Evolutionary conservation across 2,797 vertebrate genomes (phyloP).

Genomic region (Emydoidea blandingii): DNA sequence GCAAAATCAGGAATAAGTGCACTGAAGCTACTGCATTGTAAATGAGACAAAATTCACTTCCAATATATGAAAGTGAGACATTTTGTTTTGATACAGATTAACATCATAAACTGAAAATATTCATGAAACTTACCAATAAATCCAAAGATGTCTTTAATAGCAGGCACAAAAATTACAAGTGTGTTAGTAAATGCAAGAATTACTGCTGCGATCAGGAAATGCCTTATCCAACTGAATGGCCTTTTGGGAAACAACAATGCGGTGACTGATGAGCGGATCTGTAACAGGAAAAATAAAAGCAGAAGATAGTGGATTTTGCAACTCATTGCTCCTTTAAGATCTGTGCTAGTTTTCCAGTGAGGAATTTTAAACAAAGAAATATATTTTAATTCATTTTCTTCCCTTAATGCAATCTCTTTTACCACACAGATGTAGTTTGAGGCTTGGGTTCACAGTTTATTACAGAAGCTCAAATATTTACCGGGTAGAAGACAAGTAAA

Average conservation of each 20-base stretch:
- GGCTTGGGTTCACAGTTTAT: constrained; percentile 22
- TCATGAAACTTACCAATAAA: constrained; percentile 92
- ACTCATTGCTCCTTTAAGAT: not conserved
- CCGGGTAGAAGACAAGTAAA: constrained; percentile 43
- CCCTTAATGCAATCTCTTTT: not conserved
- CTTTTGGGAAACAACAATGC: constrained; percentile 89
- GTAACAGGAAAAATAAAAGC: constrained; percentile 50
- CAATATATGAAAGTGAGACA: not conserved
- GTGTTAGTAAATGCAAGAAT: constrained; percentile 91
- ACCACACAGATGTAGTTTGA: constrained; percentile 6
- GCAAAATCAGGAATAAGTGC: not conserved
- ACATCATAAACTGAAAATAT: not conserved
- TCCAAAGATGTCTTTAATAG: constrained; percentile 98
- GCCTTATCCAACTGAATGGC: constrained; percentile 95
- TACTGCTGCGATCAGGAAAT: constrained; percentile 88
- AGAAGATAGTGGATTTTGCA: constrained; percentile 11
- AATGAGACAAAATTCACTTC: not conserved
- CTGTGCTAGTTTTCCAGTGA: not conserved
- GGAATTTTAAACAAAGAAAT: constrained; percentile 34
- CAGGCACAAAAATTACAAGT: constrained; percentile 96
- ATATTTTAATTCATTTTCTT: constrained; percentile 21
- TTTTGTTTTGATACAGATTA: not conserved
- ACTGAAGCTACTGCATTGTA: not conserved
- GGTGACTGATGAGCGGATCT: constrained; percentile 96
- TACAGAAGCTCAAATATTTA: constrained; percentile 63